phyloP scores from a whole-genome alignment of 2,797 vertebrate species.

The Paratrypauchen microcephalus region DNA sequence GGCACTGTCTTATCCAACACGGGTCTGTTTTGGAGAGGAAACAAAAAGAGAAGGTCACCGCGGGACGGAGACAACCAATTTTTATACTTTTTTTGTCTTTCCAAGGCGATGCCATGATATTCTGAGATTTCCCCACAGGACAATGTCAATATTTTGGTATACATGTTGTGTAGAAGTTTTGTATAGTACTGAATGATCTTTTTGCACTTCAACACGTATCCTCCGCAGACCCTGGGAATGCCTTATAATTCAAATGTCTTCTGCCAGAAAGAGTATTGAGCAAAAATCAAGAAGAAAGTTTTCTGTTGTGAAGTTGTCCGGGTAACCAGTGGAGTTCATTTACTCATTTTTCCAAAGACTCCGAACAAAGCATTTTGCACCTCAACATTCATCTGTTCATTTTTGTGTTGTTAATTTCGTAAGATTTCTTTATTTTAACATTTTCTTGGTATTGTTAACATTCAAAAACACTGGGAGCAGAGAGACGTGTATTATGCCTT shows the following conservation, averaged over 20 bases:
- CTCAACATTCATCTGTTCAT: constrained; percentile 48
- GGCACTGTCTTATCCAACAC: constrained; percentile 80
- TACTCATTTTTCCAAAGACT: constrained; percentile 78
- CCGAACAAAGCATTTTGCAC: constrained; percentile 80
- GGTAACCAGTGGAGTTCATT: constrained; percentile 69
- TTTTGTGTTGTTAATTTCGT: constrained; percentile 14
- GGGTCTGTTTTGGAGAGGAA: constrained; percentile 63
- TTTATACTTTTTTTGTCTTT: constrained; percentile 67
- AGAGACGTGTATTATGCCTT: constrained; percentile 14
- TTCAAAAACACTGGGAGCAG: constrained; percentile 33
- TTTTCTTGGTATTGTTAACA: constrained; percentile 37
- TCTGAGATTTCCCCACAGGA: constrained; percentile 71
- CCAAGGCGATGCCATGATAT: constrained; percentile 81
- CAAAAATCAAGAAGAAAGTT: constrained; percentile 38
- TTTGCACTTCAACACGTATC: constrained; percentile 79
- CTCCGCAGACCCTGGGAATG: constrained; percentile 74
- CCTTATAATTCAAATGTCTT: constrained; percentile 73
- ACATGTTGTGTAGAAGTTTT: constrained; percentile 74
- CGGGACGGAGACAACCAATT: constrained; percentile 78
- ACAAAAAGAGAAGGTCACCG: constrained; percentile 61
- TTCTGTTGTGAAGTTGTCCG: constrained; percentile 64
- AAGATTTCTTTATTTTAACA: constrained; percentile 26
- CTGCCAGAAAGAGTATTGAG: constrained; percentile 70
- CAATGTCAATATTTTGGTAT: constrained; percentile 75
- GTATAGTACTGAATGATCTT: constrained; percentile 74